Evolutionary conservation across 2,888 invertebrate genomes (phyloP).

Genomic region (Andrena hattorfiana): DNA sequence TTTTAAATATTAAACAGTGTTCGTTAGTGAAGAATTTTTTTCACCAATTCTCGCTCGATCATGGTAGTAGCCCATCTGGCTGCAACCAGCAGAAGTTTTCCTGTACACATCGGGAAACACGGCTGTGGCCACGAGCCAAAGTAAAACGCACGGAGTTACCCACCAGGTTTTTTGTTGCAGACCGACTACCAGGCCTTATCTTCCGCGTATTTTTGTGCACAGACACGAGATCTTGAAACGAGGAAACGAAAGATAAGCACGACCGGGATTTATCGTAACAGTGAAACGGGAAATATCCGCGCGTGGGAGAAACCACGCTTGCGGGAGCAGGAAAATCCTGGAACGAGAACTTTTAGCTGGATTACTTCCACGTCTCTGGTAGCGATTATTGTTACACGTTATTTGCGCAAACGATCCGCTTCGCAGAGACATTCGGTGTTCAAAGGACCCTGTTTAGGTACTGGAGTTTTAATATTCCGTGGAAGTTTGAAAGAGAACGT

Average conservation of each 20-base stretch:
- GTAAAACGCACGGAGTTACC: background rate
- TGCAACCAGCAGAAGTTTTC: background rate
- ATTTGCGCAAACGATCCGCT: background rate
- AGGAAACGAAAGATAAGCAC: conserved; percentile 42
- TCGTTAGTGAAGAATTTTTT: background rate
- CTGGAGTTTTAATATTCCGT: background rate
- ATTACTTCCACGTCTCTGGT: conserved; percentile 15
- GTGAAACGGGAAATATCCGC: conserved; percentile 16
- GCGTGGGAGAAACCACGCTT: background rate
- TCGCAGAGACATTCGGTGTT: background rate
- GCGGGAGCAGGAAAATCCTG: conserved; percentile 4
- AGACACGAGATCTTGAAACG: background rate
- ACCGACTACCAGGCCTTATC: conserved; percentile 22
- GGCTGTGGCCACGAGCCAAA: conserved; percentile 23
- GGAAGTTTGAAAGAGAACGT: background rate
- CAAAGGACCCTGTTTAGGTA: background rate
- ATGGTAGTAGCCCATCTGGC: background rate
- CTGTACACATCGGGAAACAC: conserved; percentile 1
- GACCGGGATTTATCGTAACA: conserved; percentile 16
- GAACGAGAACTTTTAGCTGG: conserved; percentile 22
- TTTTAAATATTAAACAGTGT: background rate
- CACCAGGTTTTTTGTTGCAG: background rate
- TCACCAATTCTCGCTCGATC: background rate
- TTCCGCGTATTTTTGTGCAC: conserved; percentile 17
- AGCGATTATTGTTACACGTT: background rate